Percentiles rank a stretch among this genome's conserved stretches.
phyloP scores from a whole-genome alignment of 1,140 invertebrate genomes.

The Myzus persicae region DNA sequence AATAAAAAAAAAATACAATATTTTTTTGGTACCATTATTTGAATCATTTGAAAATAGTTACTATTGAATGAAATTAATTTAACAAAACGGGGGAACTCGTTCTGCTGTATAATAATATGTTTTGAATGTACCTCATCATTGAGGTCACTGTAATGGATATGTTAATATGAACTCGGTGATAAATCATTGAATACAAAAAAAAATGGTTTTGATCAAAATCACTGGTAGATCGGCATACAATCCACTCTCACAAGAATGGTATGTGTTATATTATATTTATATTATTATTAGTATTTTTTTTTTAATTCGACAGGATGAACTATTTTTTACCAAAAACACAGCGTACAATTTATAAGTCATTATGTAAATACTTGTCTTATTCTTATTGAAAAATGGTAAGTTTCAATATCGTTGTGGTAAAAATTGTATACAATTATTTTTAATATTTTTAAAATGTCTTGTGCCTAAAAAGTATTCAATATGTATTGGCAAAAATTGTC shows the following conservation, averaged over 20 bases:
- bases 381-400: no score
- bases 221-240: neutral
- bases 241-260: neutral
- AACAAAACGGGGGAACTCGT: neutral
- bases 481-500: no score
- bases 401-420: no score
- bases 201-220: neutral
- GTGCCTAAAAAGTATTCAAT: no score
- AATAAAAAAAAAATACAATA: neutral
- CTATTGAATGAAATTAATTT: neutral
- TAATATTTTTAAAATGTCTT: no score
- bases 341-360: neutral
- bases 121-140: neutral
- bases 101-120: neutral
- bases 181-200: neutral
- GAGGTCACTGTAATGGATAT: neutral
- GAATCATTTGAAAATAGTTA: constrained; percentile 11
- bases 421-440: no score
- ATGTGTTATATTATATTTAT: neutral
- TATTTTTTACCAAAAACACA: neutral
- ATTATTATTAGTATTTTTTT: neutral
- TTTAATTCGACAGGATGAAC: neutral
- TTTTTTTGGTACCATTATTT: neutral
- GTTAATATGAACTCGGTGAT: neutral
- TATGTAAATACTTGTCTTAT: neutral